Evolutionary conservation across 2,888 invertebrate species (phyloP), one percentile per base, ranked within the genome.

Genomic region (Drosophila colorata): DNA sequence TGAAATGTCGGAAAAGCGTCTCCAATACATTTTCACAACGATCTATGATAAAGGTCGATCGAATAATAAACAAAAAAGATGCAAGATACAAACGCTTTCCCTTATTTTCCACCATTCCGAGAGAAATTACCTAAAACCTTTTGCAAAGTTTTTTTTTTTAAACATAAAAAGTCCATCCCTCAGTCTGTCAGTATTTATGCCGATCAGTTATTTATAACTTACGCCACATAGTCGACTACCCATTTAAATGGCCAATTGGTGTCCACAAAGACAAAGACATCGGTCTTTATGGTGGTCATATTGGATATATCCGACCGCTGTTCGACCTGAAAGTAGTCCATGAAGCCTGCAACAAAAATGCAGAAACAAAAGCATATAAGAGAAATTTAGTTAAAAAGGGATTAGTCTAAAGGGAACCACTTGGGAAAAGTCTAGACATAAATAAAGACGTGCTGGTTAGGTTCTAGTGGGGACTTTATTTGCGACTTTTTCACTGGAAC

Each of bases 201-300:
- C 25, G 2, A 11, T 11, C 11, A 11, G 11, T 0, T 31, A 4
- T 13, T 13, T 33, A 33, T 6, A 82, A 66, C 93, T 92, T 94
- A 95, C 92, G 94, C 93, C 25, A 96, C 92, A 41, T 95, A 93
- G 31, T 94, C 93, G 69, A 94, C 94, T 11, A 96, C 92, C 1
- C 93, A 91, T 13, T 92, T 87, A 81, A 94, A 96, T 5, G 93
- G 92, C 95, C 95, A 96, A 6, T 93, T 92, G 0, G 94, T 93
- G 88, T 97, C 96, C 28, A 96, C 78, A 51, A 95, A 95, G 28
- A 97, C 93, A 69, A 94, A 94, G 1, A 97, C 90, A 85, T 96
- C 94, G 0, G 95, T 93, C 46, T 93, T 93, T 8, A 92, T 74
- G 14, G 91, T 89, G 49, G 91, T 90, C 41, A 81, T 75, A 9